Evolutionary conservation across 30 jellyfish, hydroid and myxozoan genomes (phyloP).

Genomic region (Turritopsis dohrnii): DNA sequence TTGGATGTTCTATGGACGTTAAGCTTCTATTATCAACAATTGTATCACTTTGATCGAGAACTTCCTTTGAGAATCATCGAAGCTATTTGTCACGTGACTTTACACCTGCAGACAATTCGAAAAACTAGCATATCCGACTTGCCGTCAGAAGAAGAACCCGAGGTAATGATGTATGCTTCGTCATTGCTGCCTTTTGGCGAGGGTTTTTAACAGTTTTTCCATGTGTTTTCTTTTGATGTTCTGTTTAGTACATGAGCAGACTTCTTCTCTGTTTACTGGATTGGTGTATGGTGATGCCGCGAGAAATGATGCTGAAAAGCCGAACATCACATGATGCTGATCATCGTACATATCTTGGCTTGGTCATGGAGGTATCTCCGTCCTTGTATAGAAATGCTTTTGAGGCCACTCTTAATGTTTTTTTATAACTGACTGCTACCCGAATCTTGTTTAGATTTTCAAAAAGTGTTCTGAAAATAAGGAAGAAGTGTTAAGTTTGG

Average conservation of each 20-base stretch:
- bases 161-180: conserved; percentile 31
- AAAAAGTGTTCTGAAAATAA: conserved; percentile 67
- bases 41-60: conserved; percentile 38
- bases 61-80: conserved; percentile 72
- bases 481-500: conserved; percentile 42
- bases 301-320: conserved; percentile 48
- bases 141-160: conserved; percentile 47
- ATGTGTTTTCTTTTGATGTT: conserved; percentile 9
- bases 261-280: conserved; percentile 68
- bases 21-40: conserved; percentile 36
- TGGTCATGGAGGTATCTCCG: conserved; percentile 54
- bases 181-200: not conserved
- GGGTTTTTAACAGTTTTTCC: not conserved
- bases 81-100: conserved; percentile 57
- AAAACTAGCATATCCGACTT: conserved; percentile 33
- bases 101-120: conserved; percentile 44
- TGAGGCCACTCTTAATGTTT: not conserved
- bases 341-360: conserved; percentile 66
- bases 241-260: conserved; percentile 45
- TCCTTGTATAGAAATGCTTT: not conserved
- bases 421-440: too few relatives aligned
- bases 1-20: conserved; percentile 71
- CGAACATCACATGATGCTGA: conserved; percentile 42
- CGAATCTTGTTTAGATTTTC: conserved; percentile 46
- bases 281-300: conserved; percentile 86